Evolutionary conservation across 2,113 vertebrate genomes (phyloP).

Genomic region (Nycticebus coucang): DNA sequence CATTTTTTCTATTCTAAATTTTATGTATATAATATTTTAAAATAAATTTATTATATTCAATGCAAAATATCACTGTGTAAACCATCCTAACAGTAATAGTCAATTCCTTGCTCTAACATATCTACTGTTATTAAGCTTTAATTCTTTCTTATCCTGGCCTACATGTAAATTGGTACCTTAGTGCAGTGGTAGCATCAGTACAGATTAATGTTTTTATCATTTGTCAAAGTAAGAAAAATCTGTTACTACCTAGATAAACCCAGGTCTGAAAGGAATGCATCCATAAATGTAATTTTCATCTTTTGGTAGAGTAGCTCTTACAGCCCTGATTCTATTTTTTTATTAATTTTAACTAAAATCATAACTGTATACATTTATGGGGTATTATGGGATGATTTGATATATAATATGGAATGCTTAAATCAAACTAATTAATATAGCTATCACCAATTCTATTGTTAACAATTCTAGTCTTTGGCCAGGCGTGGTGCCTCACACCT

Average conservation of each 20-base stretch:
- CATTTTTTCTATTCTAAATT: background rate
- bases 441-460: background rate
- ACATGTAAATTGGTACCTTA: background rate
- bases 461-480: background rate
- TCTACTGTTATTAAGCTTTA: background rate
- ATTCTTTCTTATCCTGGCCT: background rate
- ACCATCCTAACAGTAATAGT: background rate
- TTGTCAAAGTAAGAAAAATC: background rate
- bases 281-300: background rate
- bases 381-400: too few relatives aligned
- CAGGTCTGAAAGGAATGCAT: background rate
- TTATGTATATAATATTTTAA: background rate
- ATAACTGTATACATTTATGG: too few relatives aligned
- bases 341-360: too few relatives aligned
- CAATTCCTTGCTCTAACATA: background rate
- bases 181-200: background rate
- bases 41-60: background rate
- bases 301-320: background rate
- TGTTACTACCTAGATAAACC: background rate
- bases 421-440: too few relatives aligned
- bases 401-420: too few relatives aligned
- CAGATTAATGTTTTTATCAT: background rate
- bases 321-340: too few relatives aligned
- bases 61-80: background rate
- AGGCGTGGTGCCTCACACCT: too few relatives aligned